Evolutionary conservation across 2,113 vertebrate species (phyloP), one percentile per base, ranked within the genome.

Genomic region (Sceloporus tristichus): DNA sequence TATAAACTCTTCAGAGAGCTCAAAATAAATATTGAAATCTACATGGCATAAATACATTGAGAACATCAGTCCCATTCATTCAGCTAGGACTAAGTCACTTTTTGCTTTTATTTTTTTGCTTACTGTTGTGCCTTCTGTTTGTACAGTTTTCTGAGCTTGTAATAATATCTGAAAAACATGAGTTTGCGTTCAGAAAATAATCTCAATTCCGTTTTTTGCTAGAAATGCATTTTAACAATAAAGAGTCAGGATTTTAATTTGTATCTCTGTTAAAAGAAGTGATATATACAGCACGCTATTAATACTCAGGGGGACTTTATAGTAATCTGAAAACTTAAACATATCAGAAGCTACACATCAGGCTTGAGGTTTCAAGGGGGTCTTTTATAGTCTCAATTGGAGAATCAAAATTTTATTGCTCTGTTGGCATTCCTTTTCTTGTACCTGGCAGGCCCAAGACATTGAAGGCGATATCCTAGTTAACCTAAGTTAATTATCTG

Each of bases 121-220:
- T 14, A 21, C 53, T 27, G 75, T 42, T 78, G 85, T 2, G 75
- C 8, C 21, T 53, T 25, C 40, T 83, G n/a, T 1, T 65, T 62
- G 66, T 74, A 48, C 6, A 94, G 1, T 77, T 91, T 91, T 89
- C 79, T 48, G 85, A 68, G 88, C 73, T 91, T 0, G 79, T 92
- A 91, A 96, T 94, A 79, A 0, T 23, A 94, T 94, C 94, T 95
- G 87, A 23, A 84, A 6, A 2, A 10, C 5, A 59, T 75, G 16
- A 82, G 54, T 78, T 54, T 78, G 38, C n/a, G 78, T 27, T 84
- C 8, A 23, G 14, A 40, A 70, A 78, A 9, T 78, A 78, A 8
- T 82, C 13, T 40, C 77, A 75, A 25, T 66, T 65, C 16, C 2
- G 38, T 23, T 27, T 59, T 70, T 71, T 71, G 29, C 42, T 82